These are phyloP conservation scores for Graptemys geographica DNA, from an alignment of 2,797 vertebrate species.

Conservation along the genomic window DNA sequence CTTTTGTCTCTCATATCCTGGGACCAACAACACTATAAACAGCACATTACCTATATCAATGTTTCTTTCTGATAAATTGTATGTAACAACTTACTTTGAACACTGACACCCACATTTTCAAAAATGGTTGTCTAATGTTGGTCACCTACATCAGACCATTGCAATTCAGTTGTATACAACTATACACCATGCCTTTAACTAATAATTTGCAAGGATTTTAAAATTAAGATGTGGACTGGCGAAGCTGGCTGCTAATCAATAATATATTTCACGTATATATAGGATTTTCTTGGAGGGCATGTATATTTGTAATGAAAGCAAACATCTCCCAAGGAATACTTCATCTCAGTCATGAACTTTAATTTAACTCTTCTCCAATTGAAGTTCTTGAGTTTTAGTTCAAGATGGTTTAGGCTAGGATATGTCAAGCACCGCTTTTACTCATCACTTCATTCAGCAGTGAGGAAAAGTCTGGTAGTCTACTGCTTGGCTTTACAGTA, in stretches of 20 bases:
- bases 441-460: not conserved
- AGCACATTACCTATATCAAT: not conserved
- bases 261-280: not conserved
- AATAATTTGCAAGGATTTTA: not conserved
- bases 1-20: not conserved
- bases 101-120: conserved; percentile 14
- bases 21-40: not conserved
- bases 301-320: not conserved
- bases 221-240: not conserved
- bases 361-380: not conserved
- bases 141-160: not conserved
- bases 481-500: not conserved
- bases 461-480: not conserved
- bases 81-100: conserved; percentile 14
- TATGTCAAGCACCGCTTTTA: not conserved
- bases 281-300: not conserved
- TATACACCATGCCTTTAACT: not conserved
- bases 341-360: not conserved
- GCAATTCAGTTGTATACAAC: not conserved
- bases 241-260: not conserved
- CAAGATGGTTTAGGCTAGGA: not conserved
- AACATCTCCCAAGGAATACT: not conserved
- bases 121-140: not conserved
- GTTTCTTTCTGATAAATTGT: conserved; percentile 30
- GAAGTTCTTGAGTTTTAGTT: not conserved